phyloP scores from a whole-genome alignment of 1,140 invertebrate species.

The Drosophila mayri region DNA sequence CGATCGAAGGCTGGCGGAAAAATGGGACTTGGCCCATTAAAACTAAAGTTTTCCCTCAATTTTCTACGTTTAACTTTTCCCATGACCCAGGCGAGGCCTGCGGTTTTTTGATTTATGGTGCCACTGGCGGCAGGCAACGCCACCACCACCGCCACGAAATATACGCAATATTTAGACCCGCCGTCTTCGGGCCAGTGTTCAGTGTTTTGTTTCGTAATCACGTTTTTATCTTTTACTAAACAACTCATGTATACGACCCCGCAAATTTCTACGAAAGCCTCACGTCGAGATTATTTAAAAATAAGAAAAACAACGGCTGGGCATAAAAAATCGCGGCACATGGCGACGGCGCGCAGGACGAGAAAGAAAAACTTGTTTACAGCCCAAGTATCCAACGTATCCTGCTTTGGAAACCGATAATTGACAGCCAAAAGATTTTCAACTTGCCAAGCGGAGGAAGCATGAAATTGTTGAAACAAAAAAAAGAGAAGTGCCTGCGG shows the following conservation, averaged over 20 bases:
- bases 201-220: constrained; percentile 69
- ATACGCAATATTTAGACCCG: constrained; percentile 30
- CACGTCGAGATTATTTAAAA: constrained; percentile 44
- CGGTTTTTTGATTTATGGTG: constrained; percentile 71
- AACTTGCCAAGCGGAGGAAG: constrained; percentile 3
- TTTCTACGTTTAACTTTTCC: constrained; percentile 53
- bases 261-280: constrained; percentile 10
- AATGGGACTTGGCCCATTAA: constrained; percentile 58
- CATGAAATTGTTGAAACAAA: constrained; percentile 15
- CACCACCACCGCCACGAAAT: constrained; percentile 29
- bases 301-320: constrained; percentile 15
- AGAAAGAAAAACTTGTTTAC: constrained; percentile 27
- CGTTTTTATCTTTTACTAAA: constrained; percentile 70
- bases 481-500: not conserved
- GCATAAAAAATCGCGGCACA: constrained; percentile 13
- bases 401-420: constrained; percentile 32
- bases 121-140: constrained; percentile 64
- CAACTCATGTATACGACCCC: constrained; percentile 41
- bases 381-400: constrained; percentile 10
- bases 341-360: constrained; percentile 2
- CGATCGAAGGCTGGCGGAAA: constrained; percentile 9
- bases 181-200: constrained; percentile 37
- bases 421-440: constrained; percentile 30
- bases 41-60: constrained; percentile 71
- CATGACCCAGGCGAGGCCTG: constrained; percentile 49